Conservation (phyloP, 2,797 vertebrate genomes). For the Brachyalestes nurse region DNA sequence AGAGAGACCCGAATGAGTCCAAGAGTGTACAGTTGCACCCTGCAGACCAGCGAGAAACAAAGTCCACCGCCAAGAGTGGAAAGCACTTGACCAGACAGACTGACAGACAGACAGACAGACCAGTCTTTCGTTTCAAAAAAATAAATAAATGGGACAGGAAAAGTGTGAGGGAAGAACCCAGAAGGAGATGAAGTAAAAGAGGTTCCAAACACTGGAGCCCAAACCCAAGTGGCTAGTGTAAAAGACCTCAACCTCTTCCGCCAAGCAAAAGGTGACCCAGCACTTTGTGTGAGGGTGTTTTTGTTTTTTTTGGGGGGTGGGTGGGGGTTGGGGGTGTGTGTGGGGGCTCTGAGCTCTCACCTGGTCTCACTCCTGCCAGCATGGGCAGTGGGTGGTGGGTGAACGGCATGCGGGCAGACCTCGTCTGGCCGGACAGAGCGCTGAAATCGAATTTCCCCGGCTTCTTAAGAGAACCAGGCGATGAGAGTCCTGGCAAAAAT, state of each 20-base stretch:
- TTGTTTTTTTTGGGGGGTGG: constrained; percentile 44
- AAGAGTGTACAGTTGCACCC: constrained; percentile 29
- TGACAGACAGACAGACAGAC: constrained; percentile 55
- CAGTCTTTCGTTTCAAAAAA: constrained; percentile 32
- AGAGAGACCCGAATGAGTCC: constrained; percentile 36
- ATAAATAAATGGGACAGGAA: constrained; percentile 49
- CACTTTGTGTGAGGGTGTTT: constrained; percentile 33
- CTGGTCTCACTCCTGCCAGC: constrained; percentile 98
- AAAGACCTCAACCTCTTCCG: constrained; percentile 47
- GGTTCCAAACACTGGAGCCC: constrained; percentile 37
- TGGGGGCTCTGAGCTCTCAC: constrained; percentile 80
- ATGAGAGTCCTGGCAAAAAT: constrained; percentile 88
- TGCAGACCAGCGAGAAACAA: constrained; percentile 35
- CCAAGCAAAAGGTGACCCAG: constrained; percentile 44
- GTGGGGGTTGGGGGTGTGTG: constrained; percentile 56
- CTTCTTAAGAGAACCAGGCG: constrained; percentile 96
- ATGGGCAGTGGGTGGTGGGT: constrained; percentile 97
- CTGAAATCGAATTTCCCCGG: constrained; percentile 98
- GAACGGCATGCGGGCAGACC: constrained; percentile 96
- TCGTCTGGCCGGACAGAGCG: constrained; percentile 92
- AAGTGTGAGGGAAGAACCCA: constrained; percentile 44
- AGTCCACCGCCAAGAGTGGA: constrained; percentile 32
- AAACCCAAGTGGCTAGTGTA: constrained; percentile 31
- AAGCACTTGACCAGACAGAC: constrained; percentile 52
- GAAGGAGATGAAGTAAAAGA: constrained; percentile 34